Base-by-base conservation (phyloP, 1,140 invertebrate species). In the Melipona quadrifasciata region DNA sequence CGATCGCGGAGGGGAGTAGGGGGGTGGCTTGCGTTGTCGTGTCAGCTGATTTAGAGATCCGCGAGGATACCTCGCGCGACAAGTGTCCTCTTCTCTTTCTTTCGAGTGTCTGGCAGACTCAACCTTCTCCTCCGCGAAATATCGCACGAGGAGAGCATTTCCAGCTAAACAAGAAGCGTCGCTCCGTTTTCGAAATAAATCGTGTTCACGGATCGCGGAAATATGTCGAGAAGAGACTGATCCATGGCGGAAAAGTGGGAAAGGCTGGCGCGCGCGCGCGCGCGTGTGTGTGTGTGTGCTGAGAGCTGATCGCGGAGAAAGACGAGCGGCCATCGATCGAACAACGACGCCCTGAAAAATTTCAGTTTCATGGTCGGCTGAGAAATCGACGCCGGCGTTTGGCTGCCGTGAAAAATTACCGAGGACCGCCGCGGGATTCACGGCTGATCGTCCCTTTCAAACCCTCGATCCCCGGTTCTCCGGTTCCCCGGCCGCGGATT, bases 331-430 rank as follows among this genome's bases (percentile, higher is more conserved):
- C 80, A 73, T 79, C 81, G 91, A 91, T 82, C 81, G 91, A 90
- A 86, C 71, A 82, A 82, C 72, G 82, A 64, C 73, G 90, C 87
- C 65, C 47, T 91, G 91, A 92, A 90, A 93, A 93, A 93, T 92
- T 92, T 89, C 82, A 91, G 89, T 92, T 92, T 93, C 89, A 92
- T 90, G 89, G 88, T 86, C 82, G 84, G 71, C 89, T 91, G 89
- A 93, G 92, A 93, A 92, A 93, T 92, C 86, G 88, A 86, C 88
- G 85, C 79, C 77, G 86, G 88, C 87, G 90, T 86, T 90, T 72
- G 77, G 79, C 77, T 86, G 77, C 72, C 82, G 86, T 92, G 92
- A 93, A 92, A 93, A 93, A 93, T 93, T 89, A 89, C 89, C 90
- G 75, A 80, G 87, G 89, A 92, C 81, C 86, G 8, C 86, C 61